Evolutionary conservation across 2,797 vertebrate species (phyloP), one percentile per base, ranked within the genome.

Genomic region (Rhinogobio ventralis): DNA sequence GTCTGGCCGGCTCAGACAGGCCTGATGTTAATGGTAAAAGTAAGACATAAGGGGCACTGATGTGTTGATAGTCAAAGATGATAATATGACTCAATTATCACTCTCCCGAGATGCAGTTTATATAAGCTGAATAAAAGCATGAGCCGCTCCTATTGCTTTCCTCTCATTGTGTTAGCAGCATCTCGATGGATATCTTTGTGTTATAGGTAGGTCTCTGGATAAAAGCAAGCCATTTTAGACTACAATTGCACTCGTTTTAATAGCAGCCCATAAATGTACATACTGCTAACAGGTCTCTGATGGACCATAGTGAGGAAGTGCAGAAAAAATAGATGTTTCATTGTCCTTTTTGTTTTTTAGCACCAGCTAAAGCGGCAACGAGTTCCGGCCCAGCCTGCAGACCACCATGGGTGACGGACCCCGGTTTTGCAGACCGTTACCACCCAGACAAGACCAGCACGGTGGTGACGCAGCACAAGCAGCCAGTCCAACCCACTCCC

Each of bases 401-500:
- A 33, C 98, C 98, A 0, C 98, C 98, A 0, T 99, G 98, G 98
- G 97, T 99, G 39, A 97, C 97, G 7, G 98, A 99, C 89, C 93
- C 96, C 0, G 93, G 93, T 0, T 99, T 99, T 0, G 98, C 98
- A 0, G 96, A 99, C 80, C 97, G 98, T 75, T 99, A 97, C 0
- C 97, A 93, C 36, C 98, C 98, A 0, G 97, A 99, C 91, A 99
- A 98, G 92, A 98, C 96, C 0, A 99, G 97, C 93, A 99, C 97
- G 0, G 96, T 99, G 19, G 90, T 99, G 95, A 99, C 97, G 86
- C 97, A 97, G 92, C 97, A 99, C 93, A 96, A 94, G 91, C 96
- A 99, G 93, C 97, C 95, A 0, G 97, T 94, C 86, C 95, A 96
- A 0, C 98, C 95, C 0, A 99, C 98, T 0, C 98, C 98, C 2